Evolutionary conservation across 2,113 vertebrate genomes (phyloP).

Genomic region (Rhegmatorhina hoffmannsi): DNA sequence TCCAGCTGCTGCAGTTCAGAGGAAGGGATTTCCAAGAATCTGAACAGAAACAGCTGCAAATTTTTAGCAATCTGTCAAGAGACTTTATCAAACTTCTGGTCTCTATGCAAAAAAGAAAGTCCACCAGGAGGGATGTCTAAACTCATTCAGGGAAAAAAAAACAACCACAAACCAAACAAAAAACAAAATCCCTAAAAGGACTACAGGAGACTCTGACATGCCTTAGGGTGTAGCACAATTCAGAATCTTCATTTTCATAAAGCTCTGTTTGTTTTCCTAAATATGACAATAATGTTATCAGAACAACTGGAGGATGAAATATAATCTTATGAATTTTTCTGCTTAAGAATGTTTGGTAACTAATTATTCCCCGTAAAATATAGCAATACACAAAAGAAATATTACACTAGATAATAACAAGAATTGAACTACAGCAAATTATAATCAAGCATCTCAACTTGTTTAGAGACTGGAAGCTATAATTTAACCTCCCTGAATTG

Average conservation of each 20-base stretch:
- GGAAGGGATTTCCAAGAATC: background rate
- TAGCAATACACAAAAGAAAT: background rate
- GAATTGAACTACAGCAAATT: background rate
- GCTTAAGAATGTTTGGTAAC: background rate
- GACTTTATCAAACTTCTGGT: background rate
- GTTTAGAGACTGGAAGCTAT: background rate
- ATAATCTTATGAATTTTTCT: background rate
- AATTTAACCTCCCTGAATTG: background rate
- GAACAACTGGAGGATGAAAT: background rate
- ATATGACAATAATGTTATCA: background rate
- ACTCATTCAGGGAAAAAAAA: background rate
- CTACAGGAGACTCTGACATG: background rate
- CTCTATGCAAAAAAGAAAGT: background rate
- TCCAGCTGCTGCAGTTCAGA: background rate
- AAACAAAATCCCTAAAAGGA: background rate
- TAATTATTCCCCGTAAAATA: background rate
- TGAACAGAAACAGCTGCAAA: background rate
- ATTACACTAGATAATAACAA: background rate
- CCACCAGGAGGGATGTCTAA: background rate
- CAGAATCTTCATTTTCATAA: background rate
- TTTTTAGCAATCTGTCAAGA: background rate
- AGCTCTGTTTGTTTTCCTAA: background rate
- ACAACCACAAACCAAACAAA: background rate
- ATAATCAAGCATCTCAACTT: background rate
- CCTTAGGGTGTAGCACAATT: background rate